Base-by-base conservation (phyloP, 2,797 vertebrate genomes). In the Alca torda region DNA sequence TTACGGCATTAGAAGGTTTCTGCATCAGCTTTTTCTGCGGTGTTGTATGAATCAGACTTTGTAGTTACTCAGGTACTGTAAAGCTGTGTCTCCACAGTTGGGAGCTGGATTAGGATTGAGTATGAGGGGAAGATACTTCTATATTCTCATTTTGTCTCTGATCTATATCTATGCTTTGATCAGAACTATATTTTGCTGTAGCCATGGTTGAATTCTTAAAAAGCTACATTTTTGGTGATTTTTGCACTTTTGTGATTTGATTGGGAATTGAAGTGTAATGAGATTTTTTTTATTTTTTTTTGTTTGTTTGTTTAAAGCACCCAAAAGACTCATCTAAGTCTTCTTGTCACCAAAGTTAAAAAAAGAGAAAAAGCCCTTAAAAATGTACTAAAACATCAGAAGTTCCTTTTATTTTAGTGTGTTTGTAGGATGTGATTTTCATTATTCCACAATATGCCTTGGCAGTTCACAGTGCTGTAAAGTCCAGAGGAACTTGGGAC, bases 71-170 rank as follows among this genome's bases (percentile, higher is more conserved):
- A 31, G 53, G 18, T 35, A 11, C 65, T 77, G 26, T 61, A 20
- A 75, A 72, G 26, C 16, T 70, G 21, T 70, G 46, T 81, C 1
- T 1, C 35, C 0, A 0, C 24, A 33, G 69, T 26, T 18, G 19
- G 28, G 16, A 65, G 16, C 37, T 74, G 51, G 41, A 10, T 82
- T 84, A 82, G 31, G 30, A 51, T 39, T 13, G 48, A 63, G 24
- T n/a, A 48, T 79, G 70, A 64, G 57, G 61, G 70, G 25, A 61
- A 0, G 5, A 75, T 14, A 14, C 20, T 74, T 8, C 23, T 63
- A 7, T 72, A 1, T 43, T 74, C 28, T 68, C 3, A 16, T 56
- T 87, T 84, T 84, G 26, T 5, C 30, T 84, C 48, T 56, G 30
- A 60, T 72, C n/a, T 72, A 4, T 21, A 45, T n/a, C 12, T 79